Conservation (phyloP, 2,888 invertebrate genomes). For the Phyllotreta cruciferae region DNA sequence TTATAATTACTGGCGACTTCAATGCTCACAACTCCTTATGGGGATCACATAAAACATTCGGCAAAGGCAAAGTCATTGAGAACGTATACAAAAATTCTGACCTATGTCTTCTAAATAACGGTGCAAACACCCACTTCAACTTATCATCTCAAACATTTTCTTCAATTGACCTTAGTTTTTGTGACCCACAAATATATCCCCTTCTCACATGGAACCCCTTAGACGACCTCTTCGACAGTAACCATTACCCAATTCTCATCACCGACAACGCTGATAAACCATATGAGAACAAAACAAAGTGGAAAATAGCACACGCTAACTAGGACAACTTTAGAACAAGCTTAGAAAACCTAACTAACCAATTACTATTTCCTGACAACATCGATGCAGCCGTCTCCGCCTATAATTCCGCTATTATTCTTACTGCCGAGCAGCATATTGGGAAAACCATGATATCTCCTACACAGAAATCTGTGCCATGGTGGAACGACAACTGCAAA, state of each 20-base stretch:
- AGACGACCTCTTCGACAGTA: slow-evolving; percentile 14
- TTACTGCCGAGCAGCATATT: no score
- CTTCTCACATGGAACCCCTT: slow-evolving; percentile 8
- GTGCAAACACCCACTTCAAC: slow-evolving; percentile 22
- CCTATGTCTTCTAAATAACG: slow-evolving; percentile 14
- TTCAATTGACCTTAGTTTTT: slow-evolving; percentile 6
- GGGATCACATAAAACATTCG: slow-evolving; percentile 15
- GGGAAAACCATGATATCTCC: no score
- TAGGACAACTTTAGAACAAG: no score
- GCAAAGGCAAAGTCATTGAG: slow-evolving; percentile 15
- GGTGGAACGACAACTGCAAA: slow-evolving; percentile 2
- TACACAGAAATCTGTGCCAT: background rate
- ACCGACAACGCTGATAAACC: slow-evolving; percentile 11
- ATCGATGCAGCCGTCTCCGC: no score
- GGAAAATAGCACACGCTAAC: slow-evolving; percentile 1
- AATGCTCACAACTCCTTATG: slow-evolving; percentile 18
- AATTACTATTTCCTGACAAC: no score
- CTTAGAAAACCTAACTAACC: no score
- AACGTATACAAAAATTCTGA: slow-evolving; percentile 9
- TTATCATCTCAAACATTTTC: slow-evolving; percentile 16
- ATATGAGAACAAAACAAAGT: background rate
- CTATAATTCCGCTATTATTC: no score
- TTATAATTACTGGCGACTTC: slow-evolving; percentile 7
- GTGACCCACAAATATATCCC: slow-evolving; percentile 7
- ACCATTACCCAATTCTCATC: slow-evolving; percentile 17